A percentile compares a stretch with the other conserved stretches of the same genome.
phyloP scores from a whole-genome alignment of 2,113 vertebrate genomes.

The Vicugna pacos region DNA sequence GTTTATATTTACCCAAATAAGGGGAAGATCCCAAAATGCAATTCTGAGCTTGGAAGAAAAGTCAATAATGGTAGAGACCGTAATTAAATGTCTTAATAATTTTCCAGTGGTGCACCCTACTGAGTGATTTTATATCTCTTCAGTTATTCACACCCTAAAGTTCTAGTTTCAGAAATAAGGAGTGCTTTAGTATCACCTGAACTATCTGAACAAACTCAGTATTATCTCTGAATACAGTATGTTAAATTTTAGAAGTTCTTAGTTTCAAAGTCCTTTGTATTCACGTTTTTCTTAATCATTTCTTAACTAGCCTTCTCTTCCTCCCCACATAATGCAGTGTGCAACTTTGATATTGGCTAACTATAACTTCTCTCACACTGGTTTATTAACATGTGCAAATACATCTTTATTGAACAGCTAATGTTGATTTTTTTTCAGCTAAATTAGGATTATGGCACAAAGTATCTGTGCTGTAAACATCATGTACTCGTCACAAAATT shows the following conservation, averaged over 20 bases:
- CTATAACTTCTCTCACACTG: constrained; percentile 84
- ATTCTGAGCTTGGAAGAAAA: constrained; percentile 64
- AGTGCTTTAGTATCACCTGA: constrained; percentile 94
- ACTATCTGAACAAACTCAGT: constrained; percentile 90
- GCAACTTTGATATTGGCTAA: constrained; percentile 86
- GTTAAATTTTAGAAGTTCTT: constrained; percentile 88
- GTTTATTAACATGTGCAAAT: constrained; percentile 90
- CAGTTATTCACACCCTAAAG: constrained; percentile 75
- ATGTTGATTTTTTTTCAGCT: constrained; percentile 83
- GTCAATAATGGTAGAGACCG: constrained; percentile 39
- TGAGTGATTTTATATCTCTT: constrained; percentile 51
- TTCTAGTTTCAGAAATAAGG: constrained; percentile 88
- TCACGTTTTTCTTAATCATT: constrained; percentile 87
- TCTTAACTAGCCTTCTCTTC: constrained; percentile 69
- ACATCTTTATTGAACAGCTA: constrained; percentile 87
- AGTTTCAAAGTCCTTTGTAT: constrained; percentile 89
- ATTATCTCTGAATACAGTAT: constrained; percentile 91
- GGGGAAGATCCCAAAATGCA: constrained; percentile 74
- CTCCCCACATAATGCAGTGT: constrained; percentile 87
- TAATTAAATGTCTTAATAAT: constrained; percentile 72
- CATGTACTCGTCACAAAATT: constrained; percentile 86
- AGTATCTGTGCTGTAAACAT: constrained; percentile 92
- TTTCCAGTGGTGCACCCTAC: constrained; percentile 65
- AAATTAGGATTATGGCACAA: constrained; percentile 88
- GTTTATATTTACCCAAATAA: constrained; percentile 68